These are phyloP conservation scores for Teleogryllus oceanicus DNA, from an alignment of 2,888 invertebrate species.

Conservation along the genomic window DNA sequence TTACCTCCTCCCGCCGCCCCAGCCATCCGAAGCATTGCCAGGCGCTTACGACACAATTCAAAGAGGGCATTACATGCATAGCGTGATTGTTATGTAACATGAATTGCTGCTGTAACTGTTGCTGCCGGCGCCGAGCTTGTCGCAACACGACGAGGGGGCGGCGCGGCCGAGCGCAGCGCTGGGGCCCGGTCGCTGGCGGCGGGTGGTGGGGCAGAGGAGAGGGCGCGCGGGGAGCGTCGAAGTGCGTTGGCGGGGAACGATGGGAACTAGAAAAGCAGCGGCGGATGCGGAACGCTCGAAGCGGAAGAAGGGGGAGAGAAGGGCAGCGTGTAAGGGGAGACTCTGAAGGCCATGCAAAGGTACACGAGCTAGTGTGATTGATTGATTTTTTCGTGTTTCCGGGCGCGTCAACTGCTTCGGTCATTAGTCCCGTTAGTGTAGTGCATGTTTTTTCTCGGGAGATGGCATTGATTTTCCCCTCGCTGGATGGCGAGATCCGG, in stretches of 20 bases:
- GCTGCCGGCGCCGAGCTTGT: slow-evolving; percentile 2
- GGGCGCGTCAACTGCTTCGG: too few relatives aligned
- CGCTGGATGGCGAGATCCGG: too few relatives aligned
- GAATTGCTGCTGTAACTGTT: slow-evolving; percentile 18
- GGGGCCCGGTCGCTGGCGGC: neutral
- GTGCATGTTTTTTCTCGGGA: too few relatives aligned
- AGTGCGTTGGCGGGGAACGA: neutral
- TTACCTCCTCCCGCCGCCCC: neutral
- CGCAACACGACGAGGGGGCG: neutral
- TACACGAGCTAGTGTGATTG: too few relatives aligned
- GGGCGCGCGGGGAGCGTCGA: neutral
- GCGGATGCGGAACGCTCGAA: neutral
- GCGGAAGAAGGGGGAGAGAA: too few relatives aligned
- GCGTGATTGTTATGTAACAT: slow-evolving; percentile 18
- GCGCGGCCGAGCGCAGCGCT: neutral
- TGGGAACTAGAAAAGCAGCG: neutral
- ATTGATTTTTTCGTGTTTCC: too few relatives aligned
- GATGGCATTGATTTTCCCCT: too few relatives aligned
- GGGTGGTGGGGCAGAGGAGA: too few relatives aligned
- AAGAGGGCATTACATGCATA: slow-evolving; percentile 18
- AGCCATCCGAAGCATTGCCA: neutral
- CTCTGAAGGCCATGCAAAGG: too few relatives aligned
- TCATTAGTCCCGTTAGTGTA: too few relatives aligned
- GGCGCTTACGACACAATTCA: slow-evolving; percentile 18
- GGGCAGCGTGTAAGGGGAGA: too few relatives aligned